Evolutionary conservation across 2,797 vertebrate genomes (phyloP).

Genomic region (Aratinga solstitialis): DNA sequence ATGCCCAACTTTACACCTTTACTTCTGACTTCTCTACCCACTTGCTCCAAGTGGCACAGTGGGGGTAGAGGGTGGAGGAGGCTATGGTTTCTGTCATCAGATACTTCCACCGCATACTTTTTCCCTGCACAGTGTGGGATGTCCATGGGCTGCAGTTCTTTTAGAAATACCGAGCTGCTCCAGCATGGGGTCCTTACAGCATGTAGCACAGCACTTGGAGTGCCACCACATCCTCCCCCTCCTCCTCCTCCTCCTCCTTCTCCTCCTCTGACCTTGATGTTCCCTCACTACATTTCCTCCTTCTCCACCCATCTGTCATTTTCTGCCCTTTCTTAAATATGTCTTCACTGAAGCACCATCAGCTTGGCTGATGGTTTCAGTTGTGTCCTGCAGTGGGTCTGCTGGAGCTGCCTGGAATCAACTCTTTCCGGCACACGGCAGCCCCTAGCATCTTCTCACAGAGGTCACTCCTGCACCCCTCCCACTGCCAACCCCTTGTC

Average conservation of each 20-base stretch:
- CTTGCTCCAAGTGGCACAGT: fast-evolving
- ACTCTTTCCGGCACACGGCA: not conserved
- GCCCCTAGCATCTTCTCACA: not conserved
- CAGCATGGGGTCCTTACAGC: not conserved
- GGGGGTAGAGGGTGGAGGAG: not conserved
- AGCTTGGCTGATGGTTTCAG: not conserved
- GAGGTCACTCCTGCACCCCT: not conserved
- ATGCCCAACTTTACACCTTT: not conserved
- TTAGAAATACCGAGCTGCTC: not conserved
- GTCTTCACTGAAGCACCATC: not conserved
- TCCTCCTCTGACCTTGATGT: not conserved
- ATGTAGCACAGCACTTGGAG: not conserved
- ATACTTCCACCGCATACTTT: not conserved
- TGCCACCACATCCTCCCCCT: too few relatives aligned
- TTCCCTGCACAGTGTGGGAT: fast-evolving
- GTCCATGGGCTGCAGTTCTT: not conserved
- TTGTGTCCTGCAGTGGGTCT: not conserved
- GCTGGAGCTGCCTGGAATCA: not conserved
- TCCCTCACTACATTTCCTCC: not conserved
- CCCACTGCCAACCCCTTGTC: not conserved
- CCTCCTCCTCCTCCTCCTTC: too few relatives aligned
- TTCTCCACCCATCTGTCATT: too few relatives aligned
- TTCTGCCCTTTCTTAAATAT: not conserved
- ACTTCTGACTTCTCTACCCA: not conserved
- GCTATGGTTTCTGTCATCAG: fast-evolving